Evolutionary conservation across 2,888 invertebrate genomes (phyloP).

Genomic region (Toxonevra muliebris): DNA sequence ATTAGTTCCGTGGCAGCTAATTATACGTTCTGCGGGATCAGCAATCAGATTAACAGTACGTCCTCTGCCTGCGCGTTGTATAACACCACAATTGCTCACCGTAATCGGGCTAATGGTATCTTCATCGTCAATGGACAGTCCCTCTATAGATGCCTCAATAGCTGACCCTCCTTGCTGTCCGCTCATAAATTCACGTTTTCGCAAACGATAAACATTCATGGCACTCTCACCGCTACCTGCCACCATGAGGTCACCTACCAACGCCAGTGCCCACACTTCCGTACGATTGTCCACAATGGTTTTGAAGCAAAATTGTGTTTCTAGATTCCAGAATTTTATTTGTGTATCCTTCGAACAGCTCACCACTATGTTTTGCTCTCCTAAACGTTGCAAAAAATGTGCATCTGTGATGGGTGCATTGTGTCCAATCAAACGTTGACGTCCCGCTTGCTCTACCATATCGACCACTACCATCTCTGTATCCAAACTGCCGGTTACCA

Average conservation of each 20-base stretch:
- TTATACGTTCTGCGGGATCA: constrained; percentile 76
- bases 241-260: constrained; percentile 84
- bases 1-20: constrained; percentile 87
- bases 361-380: constrained; percentile 70
- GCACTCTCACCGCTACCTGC: constrained; percentile 88
- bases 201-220: constrained; percentile 84
- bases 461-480: constrained; percentile 96
- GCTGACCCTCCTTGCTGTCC: constrained; percentile 67
- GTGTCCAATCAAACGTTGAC: constrained; percentile 90
- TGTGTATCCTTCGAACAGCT: constrained; percentile 93
- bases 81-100: constrained; percentile 80
- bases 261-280: constrained; percentile 87
- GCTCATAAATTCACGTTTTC: constrained; percentile 65
- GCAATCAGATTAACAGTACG: constrained; percentile 79
- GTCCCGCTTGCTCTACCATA: constrained; percentile 88
- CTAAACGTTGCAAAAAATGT: constrained; percentile 71
- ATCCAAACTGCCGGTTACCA: constrained; percentile 90
- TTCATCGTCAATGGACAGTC: constrained; percentile 58
- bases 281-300: constrained; percentile 89
- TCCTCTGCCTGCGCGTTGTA: constrained; percentile 81
- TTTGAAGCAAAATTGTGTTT: constrained; percentile 94
- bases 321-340: constrained; percentile 97
- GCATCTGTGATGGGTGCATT: constrained; percentile 88
- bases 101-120: constrained; percentile 71
- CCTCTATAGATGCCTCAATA: constrained; percentile 65